These are phyloP conservation scores for Coendou prehensilis DNA, from an alignment of 2,797 vertebrate species.

Conservation along the genomic window DNA sequence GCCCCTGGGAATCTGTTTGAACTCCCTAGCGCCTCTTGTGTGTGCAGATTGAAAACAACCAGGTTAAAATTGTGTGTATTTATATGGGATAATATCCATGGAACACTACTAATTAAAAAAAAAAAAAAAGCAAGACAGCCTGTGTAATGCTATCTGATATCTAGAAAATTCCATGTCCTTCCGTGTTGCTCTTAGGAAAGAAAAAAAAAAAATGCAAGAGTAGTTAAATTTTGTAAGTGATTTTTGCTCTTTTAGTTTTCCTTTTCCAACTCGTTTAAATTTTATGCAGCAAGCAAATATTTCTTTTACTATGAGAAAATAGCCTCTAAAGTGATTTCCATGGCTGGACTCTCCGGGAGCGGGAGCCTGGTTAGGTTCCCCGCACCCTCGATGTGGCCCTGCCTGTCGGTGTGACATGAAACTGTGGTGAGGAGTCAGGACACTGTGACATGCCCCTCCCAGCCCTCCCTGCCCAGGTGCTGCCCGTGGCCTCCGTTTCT, in stretches of 20 bases:
- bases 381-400: not conserved
- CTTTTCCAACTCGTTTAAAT: not conserved
- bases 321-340: not conserved
- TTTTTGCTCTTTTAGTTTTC: not conserved
- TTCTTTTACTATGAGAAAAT: not conserved
- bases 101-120: not conserved
- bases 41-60: not conserved
- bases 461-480: not conserved
- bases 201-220: not conserved
- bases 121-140: too few relatives aligned
- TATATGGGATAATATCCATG: not conserved
- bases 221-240: not conserved
- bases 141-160: not conserved
- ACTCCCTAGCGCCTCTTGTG: not conserved
- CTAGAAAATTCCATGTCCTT: not conserved
- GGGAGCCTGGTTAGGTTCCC: not conserved
- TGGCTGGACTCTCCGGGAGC: accelerated
- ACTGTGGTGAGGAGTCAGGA: not conserved
- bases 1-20: not conserved
- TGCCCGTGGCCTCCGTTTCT: not conserved
- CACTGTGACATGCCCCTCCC: too few relatives aligned
- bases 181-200: not conserved
- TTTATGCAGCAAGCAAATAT: not conserved
- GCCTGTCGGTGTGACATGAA: not conserved
- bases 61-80: not conserved